Conservation (phyloP, 2,888 invertebrate species). For the Ditula angustiorana region DNA sequence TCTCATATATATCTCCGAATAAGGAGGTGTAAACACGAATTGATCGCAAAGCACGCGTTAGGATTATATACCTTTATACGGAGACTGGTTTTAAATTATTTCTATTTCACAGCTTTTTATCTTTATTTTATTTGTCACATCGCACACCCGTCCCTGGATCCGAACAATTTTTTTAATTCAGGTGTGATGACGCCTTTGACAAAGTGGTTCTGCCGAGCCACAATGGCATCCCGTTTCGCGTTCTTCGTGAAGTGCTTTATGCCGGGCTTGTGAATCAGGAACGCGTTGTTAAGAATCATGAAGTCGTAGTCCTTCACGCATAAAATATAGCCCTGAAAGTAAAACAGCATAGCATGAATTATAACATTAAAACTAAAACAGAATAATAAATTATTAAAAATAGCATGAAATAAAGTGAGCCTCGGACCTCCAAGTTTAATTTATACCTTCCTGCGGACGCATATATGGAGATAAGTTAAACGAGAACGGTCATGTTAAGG, state of each 20-base stretch:
- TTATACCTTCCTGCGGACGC: too few species aligned
- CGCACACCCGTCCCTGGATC: constrained; percentile 91
- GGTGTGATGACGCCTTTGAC: constrained; percentile 93
- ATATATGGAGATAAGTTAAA: too few species aligned
- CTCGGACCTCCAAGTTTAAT: too few species aligned
- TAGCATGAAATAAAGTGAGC: too few species aligned
- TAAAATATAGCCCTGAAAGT: constrained; percentile 92
- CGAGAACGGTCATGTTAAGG: too few species aligned
- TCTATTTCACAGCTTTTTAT: not conserved
- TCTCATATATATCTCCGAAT: not conserved
- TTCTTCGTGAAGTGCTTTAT: constrained; percentile 94
- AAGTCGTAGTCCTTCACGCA: constrained; percentile 97
- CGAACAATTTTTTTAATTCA: constrained; percentile 94
- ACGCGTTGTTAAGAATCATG: constrained; percentile 96
- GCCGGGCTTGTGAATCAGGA: constrained; percentile 96
- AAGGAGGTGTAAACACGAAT: not conserved
- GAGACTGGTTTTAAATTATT: not conserved
- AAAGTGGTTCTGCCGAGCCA: constrained; percentile 90
- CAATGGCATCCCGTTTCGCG: constrained; percentile 90
- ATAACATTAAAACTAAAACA: too few species aligned
- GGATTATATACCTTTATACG: not conserved
- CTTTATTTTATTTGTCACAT: constrained; percentile 80
- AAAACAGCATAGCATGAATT: not conserved
- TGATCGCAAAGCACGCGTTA: not conserved
- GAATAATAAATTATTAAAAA: too few species aligned